Conservation (phyloP, 1,140 invertebrate species). For the Berghia stephanieae region DNA sequence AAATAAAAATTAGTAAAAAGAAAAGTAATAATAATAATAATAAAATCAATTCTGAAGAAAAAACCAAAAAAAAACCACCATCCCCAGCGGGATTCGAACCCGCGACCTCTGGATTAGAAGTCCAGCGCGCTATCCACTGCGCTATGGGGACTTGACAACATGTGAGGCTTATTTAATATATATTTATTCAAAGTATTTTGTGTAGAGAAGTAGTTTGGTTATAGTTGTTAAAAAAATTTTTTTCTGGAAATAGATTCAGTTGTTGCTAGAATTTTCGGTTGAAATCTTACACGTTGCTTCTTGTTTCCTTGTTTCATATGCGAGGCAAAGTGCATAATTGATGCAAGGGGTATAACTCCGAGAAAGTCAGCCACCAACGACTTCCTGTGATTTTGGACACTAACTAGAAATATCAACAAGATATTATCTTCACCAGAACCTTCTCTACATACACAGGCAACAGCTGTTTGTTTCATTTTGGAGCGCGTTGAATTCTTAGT, state of each 20-base stretch:
- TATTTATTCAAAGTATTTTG: too few species aligned
- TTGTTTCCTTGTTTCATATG: background rate
- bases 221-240: too few species aligned
- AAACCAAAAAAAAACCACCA: background rate
- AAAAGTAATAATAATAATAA: too few species aligned
- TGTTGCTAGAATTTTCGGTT: too few species aligned
- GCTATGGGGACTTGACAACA: constrained; percentile 21
- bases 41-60: background rate
- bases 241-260: too few species aligned
- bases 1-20: too few species aligned
- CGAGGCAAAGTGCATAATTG: background rate
- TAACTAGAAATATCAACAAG: background rate
- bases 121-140: constrained; percentile 30
- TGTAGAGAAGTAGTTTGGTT: too few species aligned
- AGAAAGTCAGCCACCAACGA: background rate
- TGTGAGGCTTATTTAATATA: background rate
- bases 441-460: too few species aligned
- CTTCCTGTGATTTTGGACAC: constrained; percentile 4
- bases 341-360: constrained; percentile 1
- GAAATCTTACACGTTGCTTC: too few species aligned
- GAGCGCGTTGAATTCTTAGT: too few species aligned
- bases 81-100: constrained; percentile 31
- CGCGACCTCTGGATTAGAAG: constrained; percentile 27
- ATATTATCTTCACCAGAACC: too few species aligned
- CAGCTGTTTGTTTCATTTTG: too few species aligned